Conservation (phyloP, 2,797 vertebrate species). For the Poecile montanus region DNA sequence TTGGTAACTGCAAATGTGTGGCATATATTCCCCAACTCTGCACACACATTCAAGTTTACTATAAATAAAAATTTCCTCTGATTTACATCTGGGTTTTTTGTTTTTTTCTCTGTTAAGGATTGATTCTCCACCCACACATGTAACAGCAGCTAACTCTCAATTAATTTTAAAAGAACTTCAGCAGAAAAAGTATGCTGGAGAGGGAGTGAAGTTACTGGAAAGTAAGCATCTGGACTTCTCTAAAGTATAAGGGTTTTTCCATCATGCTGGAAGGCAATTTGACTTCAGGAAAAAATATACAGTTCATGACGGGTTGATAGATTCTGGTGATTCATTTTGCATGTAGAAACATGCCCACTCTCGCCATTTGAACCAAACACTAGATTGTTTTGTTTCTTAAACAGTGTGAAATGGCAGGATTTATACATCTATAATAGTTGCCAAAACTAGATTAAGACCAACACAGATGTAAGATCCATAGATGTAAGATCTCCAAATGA, state of each 20-base stretch:
- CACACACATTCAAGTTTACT: not conserved
- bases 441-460: not conserved
- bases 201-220: constrained; percentile 29
- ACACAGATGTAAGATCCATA: not conserved
- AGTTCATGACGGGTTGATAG: not conserved
- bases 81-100: not conserved
- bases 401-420: not conserved
- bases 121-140: constrained; percentile 40
- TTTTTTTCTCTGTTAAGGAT: not conserved
- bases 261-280: not conserved
- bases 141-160: not conserved
- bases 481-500: not conserved
- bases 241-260: not conserved
- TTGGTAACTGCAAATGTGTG: constrained; percentile 13
- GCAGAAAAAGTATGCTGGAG: not conserved
- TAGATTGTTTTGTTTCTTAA: constrained; percentile 11
- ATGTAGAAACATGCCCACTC: constrained; percentile 29
- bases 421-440: not conserved
- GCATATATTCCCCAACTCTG: not conserved
- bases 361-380: not conserved
- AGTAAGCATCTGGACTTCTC: constrained; percentile 8
- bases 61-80: constrained; percentile 19
- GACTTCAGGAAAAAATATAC: not conserved
- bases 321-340: constrained; percentile 45
- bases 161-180: constrained; percentile 27